phyloP scores from a whole-genome alignment of 2,113 vertebrate species.

The Pipra filicauda region DNA sequence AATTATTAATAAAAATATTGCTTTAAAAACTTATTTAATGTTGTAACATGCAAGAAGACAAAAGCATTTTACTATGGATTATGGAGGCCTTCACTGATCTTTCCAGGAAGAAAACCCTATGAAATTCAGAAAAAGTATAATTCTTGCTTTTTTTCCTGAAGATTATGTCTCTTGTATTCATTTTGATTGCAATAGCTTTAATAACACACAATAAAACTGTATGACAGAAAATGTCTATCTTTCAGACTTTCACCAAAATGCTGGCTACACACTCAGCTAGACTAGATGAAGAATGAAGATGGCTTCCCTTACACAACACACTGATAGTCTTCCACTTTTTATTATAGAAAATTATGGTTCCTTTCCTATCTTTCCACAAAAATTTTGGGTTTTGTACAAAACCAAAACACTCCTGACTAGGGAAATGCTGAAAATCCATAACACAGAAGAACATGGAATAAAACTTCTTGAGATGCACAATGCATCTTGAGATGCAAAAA shows the following conservation, averaged over 20 bases:
- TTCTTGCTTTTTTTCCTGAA: background rate
- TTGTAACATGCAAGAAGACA: background rate
- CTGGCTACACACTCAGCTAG: background rate
- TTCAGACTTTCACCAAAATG: background rate
- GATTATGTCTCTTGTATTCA: background rate
- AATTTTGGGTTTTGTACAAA: background rate
- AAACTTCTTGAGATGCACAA: background rate
- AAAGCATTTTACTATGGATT: background rate
- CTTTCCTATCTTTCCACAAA: background rate
- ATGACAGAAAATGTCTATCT: background rate
- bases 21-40: background rate
- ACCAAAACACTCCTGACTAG: background rate
- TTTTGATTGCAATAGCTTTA: background rate
- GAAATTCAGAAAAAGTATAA: background rate
- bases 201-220: background rate
- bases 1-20: background rate
- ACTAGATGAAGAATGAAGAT: background rate
- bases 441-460: fast-evolving
- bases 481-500: background rate
- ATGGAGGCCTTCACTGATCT: background rate
- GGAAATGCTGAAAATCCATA: background rate
- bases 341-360: background rate
- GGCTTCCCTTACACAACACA: background rate
- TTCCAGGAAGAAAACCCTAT: background rate
- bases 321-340: background rate